phyloP scores from a whole-genome alignment of 2,113 vertebrate genomes.

The Neofelis nebulosa region DNA sequence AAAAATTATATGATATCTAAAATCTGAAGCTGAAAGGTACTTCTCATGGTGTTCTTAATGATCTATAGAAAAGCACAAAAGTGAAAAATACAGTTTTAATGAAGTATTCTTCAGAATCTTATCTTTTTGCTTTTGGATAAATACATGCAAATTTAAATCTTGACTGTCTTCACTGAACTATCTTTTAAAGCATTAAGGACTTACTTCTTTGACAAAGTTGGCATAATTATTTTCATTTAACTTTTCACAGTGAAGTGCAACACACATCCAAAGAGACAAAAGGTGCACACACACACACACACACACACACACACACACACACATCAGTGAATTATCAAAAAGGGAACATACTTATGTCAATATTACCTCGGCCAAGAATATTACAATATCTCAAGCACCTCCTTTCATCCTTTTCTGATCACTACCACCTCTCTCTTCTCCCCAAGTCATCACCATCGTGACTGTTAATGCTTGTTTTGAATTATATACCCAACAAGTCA shows the following conservation, averaged over 20 bases:
- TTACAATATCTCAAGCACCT: not conserved
- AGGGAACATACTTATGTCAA: not conserved
- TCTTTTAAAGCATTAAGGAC: constrained; percentile 5
- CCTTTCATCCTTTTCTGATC: not conserved
- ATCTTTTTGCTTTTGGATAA: constrained; percentile 30
- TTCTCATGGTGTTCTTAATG: constrained; percentile 61
- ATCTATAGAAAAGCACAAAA: constrained; percentile 56
- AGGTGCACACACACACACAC: not conserved
- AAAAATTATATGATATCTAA: constrained; percentile 71
- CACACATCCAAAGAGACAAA: not conserved
- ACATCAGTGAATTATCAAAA: not conserved
- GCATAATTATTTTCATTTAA: constrained; percentile 12
- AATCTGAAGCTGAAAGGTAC: constrained; percentile 48
- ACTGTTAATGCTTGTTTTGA: not conserved
- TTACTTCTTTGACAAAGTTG: constrained; percentile 20
- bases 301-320: not conserved
- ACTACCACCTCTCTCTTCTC: not conserved
- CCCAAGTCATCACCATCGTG: not conserved
- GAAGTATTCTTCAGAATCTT: constrained; percentile 42
- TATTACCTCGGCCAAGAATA: not conserved
- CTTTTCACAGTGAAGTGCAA: not conserved
- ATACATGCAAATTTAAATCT: constrained; percentile 28
- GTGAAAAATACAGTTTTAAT: constrained; percentile 65
- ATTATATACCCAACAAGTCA: not conserved
- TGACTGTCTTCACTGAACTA: not conserved